Conservation (phyloP, 2,888 invertebrate species). For the Stegana nigrithorax region DNA sequence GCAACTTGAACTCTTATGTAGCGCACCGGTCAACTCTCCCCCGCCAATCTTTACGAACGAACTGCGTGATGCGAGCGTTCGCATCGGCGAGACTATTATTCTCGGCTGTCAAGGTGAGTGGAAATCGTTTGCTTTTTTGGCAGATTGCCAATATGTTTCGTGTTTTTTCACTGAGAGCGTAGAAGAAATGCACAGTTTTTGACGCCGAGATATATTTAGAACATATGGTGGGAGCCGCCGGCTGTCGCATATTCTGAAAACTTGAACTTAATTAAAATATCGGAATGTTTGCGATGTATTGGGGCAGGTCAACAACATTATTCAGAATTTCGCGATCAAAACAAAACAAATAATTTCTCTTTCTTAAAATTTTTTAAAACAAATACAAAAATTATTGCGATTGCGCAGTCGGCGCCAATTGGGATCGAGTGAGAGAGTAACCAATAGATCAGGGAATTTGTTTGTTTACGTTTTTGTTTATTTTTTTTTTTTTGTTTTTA, state of each 20-base stretch:
- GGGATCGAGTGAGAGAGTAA: too few relatives aligned
- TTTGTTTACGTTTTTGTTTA: neutral
- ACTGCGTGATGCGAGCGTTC: constrained; percentile 79
- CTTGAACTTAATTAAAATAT: constrained; percentile 62
- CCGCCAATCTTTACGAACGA: constrained; percentile 84
- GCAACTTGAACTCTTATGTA: constrained; percentile 32
- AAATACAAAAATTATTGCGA: neutral
- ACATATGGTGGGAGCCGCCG: constrained; percentile 9
- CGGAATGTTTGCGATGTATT: constrained; percentile 49
- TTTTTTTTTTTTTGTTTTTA: neutral
- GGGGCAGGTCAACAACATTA: constrained; percentile 62
- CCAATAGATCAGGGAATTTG: too few relatives aligned
- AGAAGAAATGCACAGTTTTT: constrained; percentile 10
- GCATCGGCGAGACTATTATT: constrained; percentile 81
- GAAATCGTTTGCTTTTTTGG: constrained; percentile 18
- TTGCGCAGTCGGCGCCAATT: neutral
- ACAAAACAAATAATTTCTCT: constrained; percentile 47
- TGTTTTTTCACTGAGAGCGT: constrained; percentile 15
- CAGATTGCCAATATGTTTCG: constrained; percentile 16
- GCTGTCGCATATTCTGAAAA: constrained; percentile 50
- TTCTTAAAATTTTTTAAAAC: too few relatives aligned
- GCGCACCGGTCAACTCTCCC: constrained; percentile 69
- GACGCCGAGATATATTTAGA: constrained; percentile 8
- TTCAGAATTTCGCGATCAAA: constrained; percentile 48
- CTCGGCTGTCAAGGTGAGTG: constrained; percentile 80